Evolutionary conservation across 2,113 vertebrate species (phyloP).

Genomic region (Saccopteryx leptura): DNA sequence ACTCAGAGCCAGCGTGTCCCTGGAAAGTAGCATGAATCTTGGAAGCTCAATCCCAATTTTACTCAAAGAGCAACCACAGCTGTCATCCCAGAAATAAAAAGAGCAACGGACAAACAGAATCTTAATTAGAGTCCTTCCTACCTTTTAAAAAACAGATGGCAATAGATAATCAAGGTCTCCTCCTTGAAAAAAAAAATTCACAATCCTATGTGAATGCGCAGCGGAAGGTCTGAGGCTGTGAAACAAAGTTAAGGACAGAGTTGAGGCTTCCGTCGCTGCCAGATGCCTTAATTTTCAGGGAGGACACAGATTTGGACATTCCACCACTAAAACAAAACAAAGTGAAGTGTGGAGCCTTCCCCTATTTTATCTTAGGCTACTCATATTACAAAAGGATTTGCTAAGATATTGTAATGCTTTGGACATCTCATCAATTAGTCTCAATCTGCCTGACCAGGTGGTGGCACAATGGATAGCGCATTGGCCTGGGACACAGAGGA

Average conservation of each 20-base stretch:
- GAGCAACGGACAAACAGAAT: background rate
- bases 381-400: background rate
- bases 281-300: background rate
- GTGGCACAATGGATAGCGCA: too few species aligned
- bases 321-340: background rate
- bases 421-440: background rate
- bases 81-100: constrained; percentile 20
- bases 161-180: background rate
- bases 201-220: background rate
- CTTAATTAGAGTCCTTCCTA: background rate
- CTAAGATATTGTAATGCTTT: constrained; percentile 6
- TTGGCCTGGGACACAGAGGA: too few species aligned
- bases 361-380: background rate
- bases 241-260: background rate
- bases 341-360: background rate
- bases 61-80: background rate
- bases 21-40: constrained; percentile 5
- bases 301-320: background rate
- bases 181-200: background rate
- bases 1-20: background rate
- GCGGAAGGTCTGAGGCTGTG: background rate
- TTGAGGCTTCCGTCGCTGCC: background rate
- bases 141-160: background rate
- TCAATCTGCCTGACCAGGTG: background rate
- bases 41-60: background rate